Evolutionary conservation across 2,113 vertebrate species (phyloP).

Genomic region (Phyllostomus hastatus): DNA sequence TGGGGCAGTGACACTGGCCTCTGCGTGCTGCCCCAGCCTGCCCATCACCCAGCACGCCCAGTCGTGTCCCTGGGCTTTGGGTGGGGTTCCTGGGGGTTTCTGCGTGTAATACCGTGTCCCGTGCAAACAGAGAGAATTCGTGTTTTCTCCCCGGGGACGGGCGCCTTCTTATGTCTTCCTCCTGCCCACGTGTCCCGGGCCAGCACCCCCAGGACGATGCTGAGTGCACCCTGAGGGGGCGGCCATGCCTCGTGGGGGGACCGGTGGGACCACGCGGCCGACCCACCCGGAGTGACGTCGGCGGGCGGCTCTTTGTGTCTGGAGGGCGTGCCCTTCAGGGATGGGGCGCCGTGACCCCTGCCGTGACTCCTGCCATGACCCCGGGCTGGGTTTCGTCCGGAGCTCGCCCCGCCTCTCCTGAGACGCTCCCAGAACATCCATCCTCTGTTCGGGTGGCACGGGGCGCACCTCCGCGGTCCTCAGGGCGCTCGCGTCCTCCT

Average conservation of each 20-base stretch:
- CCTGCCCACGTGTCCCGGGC: not conserved
- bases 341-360: no score
- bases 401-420: not conserved
- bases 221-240: not conserved
- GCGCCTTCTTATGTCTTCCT: not conserved
- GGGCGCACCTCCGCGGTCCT: no score
- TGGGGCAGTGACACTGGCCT: not conserved
- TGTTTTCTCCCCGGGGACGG: not conserved
- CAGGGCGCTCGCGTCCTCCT: no score
- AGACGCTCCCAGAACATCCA: not conserved
- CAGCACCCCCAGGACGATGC: not conserved
- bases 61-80: no score
- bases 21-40: no score
- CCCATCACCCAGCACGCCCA: not conserved
- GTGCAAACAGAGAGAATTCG: not conserved
- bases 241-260: no score
- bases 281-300: fast-evolving
- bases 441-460: not conserved
- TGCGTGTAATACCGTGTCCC: not conserved
- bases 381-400: not conserved
- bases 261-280: not conserved
- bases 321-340: not conserved
- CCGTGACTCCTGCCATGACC: no score
- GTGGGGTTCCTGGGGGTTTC: not conserved
- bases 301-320: not conserved